Evolutionary conservation across 2,797 vertebrate species (phyloP), one percentile per base, ranked within the genome.

Genomic region (Acanthiza pusilla): DNA sequence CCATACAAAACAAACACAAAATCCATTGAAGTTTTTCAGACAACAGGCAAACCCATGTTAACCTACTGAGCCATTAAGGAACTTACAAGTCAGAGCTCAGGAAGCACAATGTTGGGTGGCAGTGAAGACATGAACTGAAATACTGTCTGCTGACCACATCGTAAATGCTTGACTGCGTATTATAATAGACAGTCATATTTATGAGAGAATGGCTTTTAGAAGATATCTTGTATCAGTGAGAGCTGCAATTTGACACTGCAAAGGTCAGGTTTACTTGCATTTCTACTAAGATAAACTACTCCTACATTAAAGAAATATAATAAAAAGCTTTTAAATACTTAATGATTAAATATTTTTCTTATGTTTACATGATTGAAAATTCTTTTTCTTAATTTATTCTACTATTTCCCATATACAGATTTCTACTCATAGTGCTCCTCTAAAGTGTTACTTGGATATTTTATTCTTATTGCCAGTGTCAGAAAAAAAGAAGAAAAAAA

Each of bases 381-480:
- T 2, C 3, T 20, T 68, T 87, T 66, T 48, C 27, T 51, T 17
- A 48, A 78, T 60, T 36, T 76, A 27, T 72, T 85, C 36, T 55
- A 73, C 26, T 4, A 21, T 68, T 81, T 90, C 19, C 43, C 27
- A 60, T 22, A 58, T 13, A 47, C 2, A 42, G 23, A 73, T 78
- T 84, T 72, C 47, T 88, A 70, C 6, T 42, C 11, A 36, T 9
- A 71, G 70, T 14, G 4, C 15, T 78, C 70, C 48, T 66, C 47
- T 27, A 1, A 81, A 51, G 30, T 84, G 90, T 81, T 72, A 84
- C n/a, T 54, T 60, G 5, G 10, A 3, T 54, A 36, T 19, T n/a
- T 63, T 79, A 55, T 70, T 70, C 17, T 74, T 58, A 65, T 11
- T 76, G 36, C 2, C 17, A 0, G 0, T 23, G 26, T 25, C 57